Conservation (phyloP, 1,140 invertebrate species). For the Andrena cerasifolii region DNA sequence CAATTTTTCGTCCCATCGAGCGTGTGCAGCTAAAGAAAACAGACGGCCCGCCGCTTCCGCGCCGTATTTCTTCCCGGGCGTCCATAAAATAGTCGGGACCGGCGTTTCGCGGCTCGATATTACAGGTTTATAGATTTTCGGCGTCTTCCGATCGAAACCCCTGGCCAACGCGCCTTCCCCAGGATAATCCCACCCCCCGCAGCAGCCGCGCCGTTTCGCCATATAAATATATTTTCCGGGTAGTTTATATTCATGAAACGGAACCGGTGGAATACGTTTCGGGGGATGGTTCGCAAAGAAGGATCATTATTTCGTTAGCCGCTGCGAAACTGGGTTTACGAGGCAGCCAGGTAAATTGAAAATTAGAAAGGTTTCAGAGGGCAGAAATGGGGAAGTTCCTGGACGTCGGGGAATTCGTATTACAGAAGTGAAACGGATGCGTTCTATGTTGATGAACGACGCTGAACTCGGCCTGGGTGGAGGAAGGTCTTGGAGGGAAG, state of each 20-base stretch:
- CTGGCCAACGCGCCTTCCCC: background rate
- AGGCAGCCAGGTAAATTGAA: background rate
- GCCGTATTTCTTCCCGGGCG: constrained; percentile 17
- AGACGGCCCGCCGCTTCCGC: background rate
- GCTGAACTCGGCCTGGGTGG: no score
- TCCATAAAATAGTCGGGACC: constrained; percentile 5
- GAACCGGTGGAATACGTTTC: background rate
- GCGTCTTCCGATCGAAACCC: background rate
- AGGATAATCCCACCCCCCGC: background rate
- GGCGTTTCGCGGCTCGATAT: constrained; percentile 3
- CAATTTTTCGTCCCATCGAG: constrained; percentile 46
- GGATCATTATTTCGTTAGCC: constrained; percentile 4
- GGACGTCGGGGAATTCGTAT: no score
- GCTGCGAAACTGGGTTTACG: constrained; percentile 3
- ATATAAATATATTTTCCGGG: constrained; percentile 2
- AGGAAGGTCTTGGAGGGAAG: no score
- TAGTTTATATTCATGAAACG: constrained; percentile 21
- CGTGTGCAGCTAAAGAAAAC: constrained; percentile 27
- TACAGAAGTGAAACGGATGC: no score
- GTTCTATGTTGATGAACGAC: no score
- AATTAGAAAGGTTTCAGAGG: background rate
- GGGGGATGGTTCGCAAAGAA: background rate
- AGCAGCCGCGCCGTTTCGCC: background rate
- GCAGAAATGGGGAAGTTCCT: no score
- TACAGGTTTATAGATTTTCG: constrained; percentile 1